A percentile compares a stretch with the other conserved stretches of the same genome.
phyloP scores from a whole-genome alignment of 2,888 invertebrate genomes.

The Hirudinaria manillensis region DNA sequence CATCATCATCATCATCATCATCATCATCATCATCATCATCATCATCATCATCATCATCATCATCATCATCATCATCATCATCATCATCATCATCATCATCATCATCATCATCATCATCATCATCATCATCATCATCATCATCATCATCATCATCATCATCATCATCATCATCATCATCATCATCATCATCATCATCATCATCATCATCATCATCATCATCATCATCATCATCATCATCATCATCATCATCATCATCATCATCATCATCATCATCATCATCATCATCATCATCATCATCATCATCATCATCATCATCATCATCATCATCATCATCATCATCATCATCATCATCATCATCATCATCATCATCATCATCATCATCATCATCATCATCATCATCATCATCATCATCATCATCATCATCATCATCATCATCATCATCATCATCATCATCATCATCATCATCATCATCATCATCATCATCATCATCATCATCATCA shows the following conservation, averaged over 20 bases:
- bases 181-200: constrained; percentile 23
- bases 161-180: constrained; percentile 28
- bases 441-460: constrained; percentile 14
- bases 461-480: constrained; percentile 22
- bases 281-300: constrained; percentile 16
- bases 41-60: constrained; percentile 13
- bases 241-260: constrained; percentile 18
- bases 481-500: constrained; percentile 22
- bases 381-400: constrained; percentile 27
- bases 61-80: constrained; percentile 16
- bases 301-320: constrained; percentile 3
- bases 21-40: constrained; percentile 16
- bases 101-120: constrained; percentile 29
- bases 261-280: neutral
- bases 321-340: constrained; percentile 17
- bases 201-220: constrained; percentile 27
- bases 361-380: constrained; percentile 27
- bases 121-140: constrained; percentile 23
- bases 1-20: constrained; percentile 26
- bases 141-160: constrained; percentile 23
- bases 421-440: constrained; percentile 9
- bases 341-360: constrained; percentile 25
- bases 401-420: constrained; percentile 26
- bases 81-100: constrained; percentile 26
- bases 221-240: constrained; percentile 28